Evolutionary conservation across 1,140 invertebrate genomes (phyloP).

Genomic region (Drosophila persimilis): DNA sequence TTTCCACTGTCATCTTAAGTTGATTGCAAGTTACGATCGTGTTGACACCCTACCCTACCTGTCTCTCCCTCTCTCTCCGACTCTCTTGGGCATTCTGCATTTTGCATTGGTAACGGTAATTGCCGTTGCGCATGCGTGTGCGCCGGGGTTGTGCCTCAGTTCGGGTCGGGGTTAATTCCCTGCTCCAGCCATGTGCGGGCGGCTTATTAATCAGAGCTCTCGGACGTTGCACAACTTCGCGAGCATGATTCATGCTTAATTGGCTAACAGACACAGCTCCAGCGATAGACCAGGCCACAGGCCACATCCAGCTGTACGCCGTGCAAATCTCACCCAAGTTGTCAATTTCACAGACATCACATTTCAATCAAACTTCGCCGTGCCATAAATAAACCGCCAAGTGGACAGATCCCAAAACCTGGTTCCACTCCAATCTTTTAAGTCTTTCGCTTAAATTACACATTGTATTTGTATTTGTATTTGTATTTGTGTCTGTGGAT

Average conservation of each 20-base stretch:
- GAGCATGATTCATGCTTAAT: conserved; percentile 77
- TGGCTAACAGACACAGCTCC: conserved; percentile 32
- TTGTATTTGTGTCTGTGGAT: neutral
- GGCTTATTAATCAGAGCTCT: conserved; percentile 71
- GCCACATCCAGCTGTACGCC: conserved; percentile 28
- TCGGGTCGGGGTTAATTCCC: conserved; percentile 36
- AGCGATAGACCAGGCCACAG: neutral
- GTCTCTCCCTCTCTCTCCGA: conserved; percentile 12
- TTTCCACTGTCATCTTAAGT: conserved; percentile 83
- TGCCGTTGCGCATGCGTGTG: conserved; percentile 54
- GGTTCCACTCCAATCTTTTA: conserved; percentile 33
- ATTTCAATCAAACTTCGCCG: conserved; percentile 79
- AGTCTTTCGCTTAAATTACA: conserved; percentile 67
- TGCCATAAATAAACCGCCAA: conserved; percentile 74
- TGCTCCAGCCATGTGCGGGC: conserved; percentile 47
- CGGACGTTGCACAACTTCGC: conserved; percentile 44
- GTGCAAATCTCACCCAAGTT: conserved; percentile 79
- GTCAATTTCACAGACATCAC: conserved; percentile 78
- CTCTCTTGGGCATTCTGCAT: neutral
- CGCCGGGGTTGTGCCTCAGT: conserved; percentile 28
- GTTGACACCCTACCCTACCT: conserved; percentile 67
- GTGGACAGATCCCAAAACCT: conserved; percentile 61
- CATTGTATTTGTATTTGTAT: conserved; percentile 27
- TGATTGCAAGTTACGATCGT: conserved; percentile 83
- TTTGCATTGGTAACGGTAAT: conserved; percentile 56